Base-by-base conservation (phyloP, 2,888 invertebrate species). In the Lomographa bimaculata region DNA sequence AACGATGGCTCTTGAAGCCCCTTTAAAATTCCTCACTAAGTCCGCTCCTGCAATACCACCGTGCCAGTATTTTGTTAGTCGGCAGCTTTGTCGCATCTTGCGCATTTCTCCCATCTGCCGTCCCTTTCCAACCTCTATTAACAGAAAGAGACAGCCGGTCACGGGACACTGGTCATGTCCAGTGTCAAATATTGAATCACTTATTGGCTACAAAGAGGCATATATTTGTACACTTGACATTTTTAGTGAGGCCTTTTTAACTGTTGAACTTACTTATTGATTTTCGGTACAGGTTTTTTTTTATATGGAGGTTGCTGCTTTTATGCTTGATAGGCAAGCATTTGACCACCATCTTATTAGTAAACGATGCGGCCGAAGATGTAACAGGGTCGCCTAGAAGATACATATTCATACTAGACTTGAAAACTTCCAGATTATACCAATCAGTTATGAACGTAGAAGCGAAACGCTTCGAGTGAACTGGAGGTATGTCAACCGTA, bases 41-140 rank as follows among this genome's bases (percentile, higher is more conserved):
- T 79, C 46, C 78, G 44, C 36, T 71, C 55, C 85, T 85, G 86
- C 19, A 81, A 84, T 85, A 77, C 86, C 86, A 86, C 86, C 86
- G 78, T 84, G 86, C 68, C 61, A 84, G 86, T 85, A 79, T 85
- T 85, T 79, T 82, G 78, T 81, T 78, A 79, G 85, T 78, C 86
- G 86, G 86, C 77, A 64, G 82, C 86, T 86, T 86, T 86, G 85
- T 81, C 61, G 64, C 71, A 51, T 67, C 71, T 70, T 53, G 57
- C 60, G 62, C 59, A 64, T 50, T 61, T 53, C 57, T 52, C 41
- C 28, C 7, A 2, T 21, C 48, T 4, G 0, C 45, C 46, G 4
- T 78, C 82, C 29, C 72, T 6, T 32, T 79, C 70, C 1, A 38
- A 6, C 60, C 0, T 6, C 9, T 1, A 12, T 9, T 0, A 50